Conservation (phyloP, 2,797 vertebrate species). For the Babyrousa celebensis region DNA sequence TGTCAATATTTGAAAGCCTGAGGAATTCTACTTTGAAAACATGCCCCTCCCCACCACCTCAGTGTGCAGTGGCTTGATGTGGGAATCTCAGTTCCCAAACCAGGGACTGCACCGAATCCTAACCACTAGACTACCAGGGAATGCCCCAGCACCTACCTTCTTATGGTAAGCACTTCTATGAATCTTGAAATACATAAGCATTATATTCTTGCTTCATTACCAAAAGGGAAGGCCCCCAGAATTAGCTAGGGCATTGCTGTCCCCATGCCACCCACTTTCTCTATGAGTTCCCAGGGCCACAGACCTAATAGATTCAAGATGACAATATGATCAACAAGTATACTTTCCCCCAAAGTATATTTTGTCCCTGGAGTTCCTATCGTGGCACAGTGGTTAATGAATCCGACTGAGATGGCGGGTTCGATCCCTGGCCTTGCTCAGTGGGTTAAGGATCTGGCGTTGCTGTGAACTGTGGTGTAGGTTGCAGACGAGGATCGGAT, state of each 20-base stretch:
- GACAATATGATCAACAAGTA: background rate
- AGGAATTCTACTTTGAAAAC: slow-evolving; percentile 19
- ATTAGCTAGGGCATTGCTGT: background rate
- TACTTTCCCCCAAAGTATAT: background rate
- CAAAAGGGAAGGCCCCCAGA: background rate
- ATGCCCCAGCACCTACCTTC: background rate
- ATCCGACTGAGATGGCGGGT: no score
- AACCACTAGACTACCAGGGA: no score
- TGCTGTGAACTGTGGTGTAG: no score
- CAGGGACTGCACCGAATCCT: no score
- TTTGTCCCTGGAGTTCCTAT: no score
- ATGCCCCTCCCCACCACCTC: no score
- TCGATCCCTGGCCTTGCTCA: no score
- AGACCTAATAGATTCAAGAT: background rate
- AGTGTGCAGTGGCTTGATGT: no score
- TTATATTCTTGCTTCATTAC: background rate
- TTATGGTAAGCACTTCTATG: background rate
- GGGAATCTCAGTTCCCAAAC: no score
- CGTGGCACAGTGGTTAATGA: no score
- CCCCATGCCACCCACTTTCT: background rate
- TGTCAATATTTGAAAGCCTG: background rate
- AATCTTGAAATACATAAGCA: background rate
- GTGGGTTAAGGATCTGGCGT: no score
- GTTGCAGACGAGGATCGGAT: no score
- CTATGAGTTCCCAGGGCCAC: background rate